These are phyloP conservation scores for Nerophis lumbriciformis DNA, from an alignment of 2,113 vertebrate genomes.

Conservation along the genomic window DNA sequence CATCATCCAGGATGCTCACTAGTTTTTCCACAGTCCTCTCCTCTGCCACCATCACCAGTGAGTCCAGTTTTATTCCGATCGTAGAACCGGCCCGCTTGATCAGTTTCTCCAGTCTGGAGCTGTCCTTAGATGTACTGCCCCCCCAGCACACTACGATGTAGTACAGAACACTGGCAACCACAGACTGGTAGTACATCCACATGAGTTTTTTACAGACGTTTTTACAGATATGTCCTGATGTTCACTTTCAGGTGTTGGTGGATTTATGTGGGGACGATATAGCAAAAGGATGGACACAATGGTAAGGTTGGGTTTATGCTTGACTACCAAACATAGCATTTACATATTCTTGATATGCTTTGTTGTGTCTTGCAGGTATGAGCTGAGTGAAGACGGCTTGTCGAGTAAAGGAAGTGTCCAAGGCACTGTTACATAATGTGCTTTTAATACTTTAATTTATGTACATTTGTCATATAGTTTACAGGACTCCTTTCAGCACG, in stretches of 20 bases:
- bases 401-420: slow-evolving; percentile 52
- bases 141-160: no score
- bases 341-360: not conserved
- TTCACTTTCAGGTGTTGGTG: slow-evolving; percentile 76
- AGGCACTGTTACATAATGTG: slow-evolving; percentile 36
- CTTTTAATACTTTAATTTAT: slow-evolving; percentile 22
- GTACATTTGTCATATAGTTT: slow-evolving; percentile 49
- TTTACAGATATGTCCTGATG: not conserved
- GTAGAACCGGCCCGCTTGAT: no score
- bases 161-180: no score
- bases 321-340: not conserved
- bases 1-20: no score
- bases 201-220: no score
- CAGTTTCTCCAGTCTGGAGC: no score
- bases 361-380: slow-evolving; percentile 75
- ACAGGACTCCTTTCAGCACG: slow-evolving; percentile 38
- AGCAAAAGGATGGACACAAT: slow-evolving; percentile 88
- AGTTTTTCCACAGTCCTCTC: no score
- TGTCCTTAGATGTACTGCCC: no score
- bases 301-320: slow-evolving; percentile 69
- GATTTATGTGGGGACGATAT: slow-evolving; percentile 87
- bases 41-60: no score
- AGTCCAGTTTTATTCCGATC: no score
- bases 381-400: slow-evolving; percentile 86
- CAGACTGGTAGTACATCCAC: no score